These are phyloP conservation scores for Lutraria rhynchaena DNA, from an alignment of 1,140 invertebrate genomes.

Conservation along the genomic window DNA sequence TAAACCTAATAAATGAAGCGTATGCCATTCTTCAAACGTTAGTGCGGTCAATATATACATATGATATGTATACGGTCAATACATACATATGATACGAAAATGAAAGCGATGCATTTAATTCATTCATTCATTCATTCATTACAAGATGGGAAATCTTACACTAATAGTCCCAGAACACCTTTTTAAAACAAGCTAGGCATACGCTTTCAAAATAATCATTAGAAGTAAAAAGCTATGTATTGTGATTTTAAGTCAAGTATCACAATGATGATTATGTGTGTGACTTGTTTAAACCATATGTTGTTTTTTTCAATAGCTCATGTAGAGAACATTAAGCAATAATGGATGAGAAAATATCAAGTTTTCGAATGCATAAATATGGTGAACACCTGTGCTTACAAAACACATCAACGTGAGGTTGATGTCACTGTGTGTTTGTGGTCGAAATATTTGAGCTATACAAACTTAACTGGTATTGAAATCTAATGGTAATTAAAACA, in stretches of 20 bases:
- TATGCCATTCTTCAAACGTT: too few relatives aligned
- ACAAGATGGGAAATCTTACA: too few relatives aligned
- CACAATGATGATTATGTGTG: neutral
- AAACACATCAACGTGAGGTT: conserved; percentile 6
- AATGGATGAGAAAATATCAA: conserved; percentile 39
- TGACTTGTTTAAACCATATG: conserved; percentile 20
- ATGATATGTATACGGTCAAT: too few relatives aligned
- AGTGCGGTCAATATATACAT: too few relatives aligned
- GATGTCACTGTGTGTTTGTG: conserved; percentile 15
- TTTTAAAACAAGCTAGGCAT: too few relatives aligned
- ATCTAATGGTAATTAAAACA: conserved; percentile 1
- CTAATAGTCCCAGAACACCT: too few relatives aligned
- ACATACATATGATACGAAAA: too few relatives aligned
- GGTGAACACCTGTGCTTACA: conserved; percentile 40
- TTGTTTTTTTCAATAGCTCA: conserved; percentile 9
- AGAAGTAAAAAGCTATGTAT: too few relatives aligned
- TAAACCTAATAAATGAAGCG: too few relatives aligned
- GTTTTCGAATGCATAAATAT: conserved; percentile 44
- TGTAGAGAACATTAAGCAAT: conserved; percentile 24
- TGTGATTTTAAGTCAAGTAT: conserved; percentile 23
- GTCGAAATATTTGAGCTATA: neutral
- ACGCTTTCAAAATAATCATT: too few relatives aligned
- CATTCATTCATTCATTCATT: too few relatives aligned
- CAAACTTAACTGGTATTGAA: neutral
- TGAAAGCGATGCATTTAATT: too few relatives aligned